These are phyloP conservation scores for Panulirus ornatus DNA, from an alignment of 1,140 invertebrate species.

Conservation along the genomic window DNA sequence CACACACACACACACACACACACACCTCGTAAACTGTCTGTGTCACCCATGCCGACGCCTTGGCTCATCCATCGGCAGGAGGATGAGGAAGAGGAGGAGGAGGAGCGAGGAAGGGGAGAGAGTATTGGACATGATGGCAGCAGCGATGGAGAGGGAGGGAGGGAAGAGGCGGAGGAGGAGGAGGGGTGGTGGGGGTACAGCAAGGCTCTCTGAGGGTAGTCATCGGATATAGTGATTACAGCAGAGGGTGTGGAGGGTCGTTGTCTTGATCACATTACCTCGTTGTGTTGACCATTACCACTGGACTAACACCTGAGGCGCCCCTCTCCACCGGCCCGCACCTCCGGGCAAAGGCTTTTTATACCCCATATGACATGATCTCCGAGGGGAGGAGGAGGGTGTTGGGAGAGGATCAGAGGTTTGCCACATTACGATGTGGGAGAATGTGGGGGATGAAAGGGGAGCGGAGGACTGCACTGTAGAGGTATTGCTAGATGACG, in stretches of 20 bases:
- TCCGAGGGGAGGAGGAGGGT: neutral
- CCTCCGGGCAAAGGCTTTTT: neutral
- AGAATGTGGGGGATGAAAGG: neutral
- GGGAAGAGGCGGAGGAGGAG: conserved; percentile 10
- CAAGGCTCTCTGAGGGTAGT: neutral
- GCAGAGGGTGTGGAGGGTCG: conserved; percentile 23
- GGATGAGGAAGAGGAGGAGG: neutral
- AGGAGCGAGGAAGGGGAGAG: neutral
- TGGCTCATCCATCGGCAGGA: neutral
- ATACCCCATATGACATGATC: neutral
- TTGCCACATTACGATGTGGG: conserved; percentile 8
- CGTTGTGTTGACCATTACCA: neutral
- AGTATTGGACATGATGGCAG: neutral
- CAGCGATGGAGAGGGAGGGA: conserved; percentile 38
- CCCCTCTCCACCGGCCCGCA: too few relatives aligned
- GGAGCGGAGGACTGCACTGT: neutral
- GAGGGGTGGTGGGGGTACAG: conserved; percentile 25
- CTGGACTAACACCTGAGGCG: neutral
- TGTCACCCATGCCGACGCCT: too few relatives aligned
- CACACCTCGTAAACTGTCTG: too few relatives aligned
- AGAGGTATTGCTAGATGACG: too few relatives aligned
- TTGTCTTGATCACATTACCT: conserved; percentile 3
- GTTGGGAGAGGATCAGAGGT: conserved; percentile 16
- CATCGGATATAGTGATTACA: conserved; percentile 15
- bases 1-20: too few relatives aligned